Conservation (phyloP, 2,888 invertebrate genomes). For the Tinea semifulvella region DNA sequence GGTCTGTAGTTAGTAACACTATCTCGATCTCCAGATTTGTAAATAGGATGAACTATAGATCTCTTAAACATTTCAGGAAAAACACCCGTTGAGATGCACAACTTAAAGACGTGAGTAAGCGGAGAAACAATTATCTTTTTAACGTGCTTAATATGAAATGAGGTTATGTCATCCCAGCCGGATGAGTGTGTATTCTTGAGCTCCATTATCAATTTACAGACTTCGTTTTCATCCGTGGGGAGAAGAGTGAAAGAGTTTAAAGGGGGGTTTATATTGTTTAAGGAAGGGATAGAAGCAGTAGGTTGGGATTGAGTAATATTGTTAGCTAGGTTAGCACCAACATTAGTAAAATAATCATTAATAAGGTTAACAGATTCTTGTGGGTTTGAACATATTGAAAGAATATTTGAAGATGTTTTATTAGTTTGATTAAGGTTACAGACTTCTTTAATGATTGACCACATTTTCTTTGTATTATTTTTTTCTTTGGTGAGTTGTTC, state of each 20-base stretch:
- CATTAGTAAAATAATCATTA: no score
- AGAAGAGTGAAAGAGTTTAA: not conserved
- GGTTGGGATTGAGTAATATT: no score
- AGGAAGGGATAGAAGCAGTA: no score
- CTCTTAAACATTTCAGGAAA: constrained; percentile 2
- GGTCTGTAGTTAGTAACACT: constrained; percentile 18
- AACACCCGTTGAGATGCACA: not conserved
- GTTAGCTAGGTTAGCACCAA: no score
- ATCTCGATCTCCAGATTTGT: constrained; percentile 15
- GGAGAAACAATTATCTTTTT: not conserved
- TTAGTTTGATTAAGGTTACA: no score
- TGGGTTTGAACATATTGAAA: no score
- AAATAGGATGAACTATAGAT: constrained; percentile 14
- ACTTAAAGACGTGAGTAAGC: constrained; percentile 3
- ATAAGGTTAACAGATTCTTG: no score
- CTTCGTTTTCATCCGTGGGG: constrained; percentile 8
- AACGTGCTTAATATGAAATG: not conserved
- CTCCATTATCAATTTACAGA: not conserved
- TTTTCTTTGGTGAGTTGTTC: no score
- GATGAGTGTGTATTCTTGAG: not conserved
- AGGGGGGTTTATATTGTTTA: no score
- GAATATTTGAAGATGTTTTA: no score
- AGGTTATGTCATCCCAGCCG: not conserved
- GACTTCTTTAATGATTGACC: no score
- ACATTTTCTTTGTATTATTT: no score